Evolutionary conservation across 1,140 invertebrate genomes (phyloP), one percentile per base, ranked within the genome.

Genomic region (Aphaenogaster ashmeadi): DNA sequence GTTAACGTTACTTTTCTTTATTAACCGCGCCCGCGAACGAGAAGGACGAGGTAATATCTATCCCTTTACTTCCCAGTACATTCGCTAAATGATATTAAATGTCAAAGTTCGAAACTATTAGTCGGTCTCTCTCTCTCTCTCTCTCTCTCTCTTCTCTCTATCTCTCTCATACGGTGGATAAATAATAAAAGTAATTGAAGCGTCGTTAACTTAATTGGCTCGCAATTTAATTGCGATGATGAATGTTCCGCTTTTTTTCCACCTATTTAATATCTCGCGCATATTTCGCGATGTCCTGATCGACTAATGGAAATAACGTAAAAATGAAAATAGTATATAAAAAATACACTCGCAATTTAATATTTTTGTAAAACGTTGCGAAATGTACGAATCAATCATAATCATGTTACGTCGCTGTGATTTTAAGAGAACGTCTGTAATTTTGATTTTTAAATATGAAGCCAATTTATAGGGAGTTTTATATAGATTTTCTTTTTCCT

Each of bases 31-130:
- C 21, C 50, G 50, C 64, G 69, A 58, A 60, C 69, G 67, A 74
- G 67, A 58, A 47, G 52, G 6, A 38, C 41, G 54, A 41, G 18
- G 18, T 54, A 75, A 84, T 84, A 84, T 84, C 69, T 21, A 33
- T 9, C 13, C 44, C 47, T 84, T 83, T 83, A 72, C 41, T 83
- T 84, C 13, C 54, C 21, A 9, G 7, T 33, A 60, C 27, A 83
- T 38, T 74, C 52, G 52, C 80, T 74, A 75, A 84, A 74, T 84
- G 80, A 84, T 75, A 84, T 84, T 84, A 84, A 84, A 84, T 84
- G 54, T 84, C 69, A 50, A 84, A 84, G 69, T 84, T 60, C 18
- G 33, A 74, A 62, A 50, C 54, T 58, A 47, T 58, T 18, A 54
- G 13, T 33, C 36, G 5, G 79, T 74, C 27, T n/a, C n/a, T n/a